Conservation (phyloP, 2,797 vertebrate genomes). For the Notolabrus celidotus region DNA sequence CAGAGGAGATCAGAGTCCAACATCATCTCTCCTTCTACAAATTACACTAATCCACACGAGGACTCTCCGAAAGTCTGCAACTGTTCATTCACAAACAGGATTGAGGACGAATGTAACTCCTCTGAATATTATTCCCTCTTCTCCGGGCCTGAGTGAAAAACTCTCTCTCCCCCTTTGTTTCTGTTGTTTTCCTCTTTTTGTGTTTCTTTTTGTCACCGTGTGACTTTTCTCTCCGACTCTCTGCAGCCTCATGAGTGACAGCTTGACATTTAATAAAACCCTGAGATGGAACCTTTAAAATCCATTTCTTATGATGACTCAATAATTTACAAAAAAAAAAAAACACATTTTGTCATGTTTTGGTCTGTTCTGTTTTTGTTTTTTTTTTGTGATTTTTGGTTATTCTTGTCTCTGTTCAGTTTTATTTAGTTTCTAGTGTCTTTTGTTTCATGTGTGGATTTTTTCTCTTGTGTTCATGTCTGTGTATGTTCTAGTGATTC, state of each 20-base stretch:
- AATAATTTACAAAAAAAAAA: neutral
- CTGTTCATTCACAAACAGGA: neutral
- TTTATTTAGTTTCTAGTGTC: no score
- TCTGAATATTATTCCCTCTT: neutral
- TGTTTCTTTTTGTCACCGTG: neutral
- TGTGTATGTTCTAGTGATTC: no score
- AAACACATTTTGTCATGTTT: neutral
- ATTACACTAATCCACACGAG: constrained; percentile 1
- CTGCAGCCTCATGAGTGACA: neutral
- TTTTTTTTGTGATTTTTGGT: no score
- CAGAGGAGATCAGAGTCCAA: constrained; percentile 28
- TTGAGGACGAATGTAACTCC: neutral
- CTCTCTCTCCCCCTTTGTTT: no score
- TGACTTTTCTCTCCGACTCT: constrained; percentile 9
- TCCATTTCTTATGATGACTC: neutral
- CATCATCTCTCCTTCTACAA: neutral
- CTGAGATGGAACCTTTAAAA: neutral
- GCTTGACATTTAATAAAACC: neutral
- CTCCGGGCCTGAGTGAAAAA: neutral
- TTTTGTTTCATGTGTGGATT: no score
- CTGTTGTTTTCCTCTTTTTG: no score
- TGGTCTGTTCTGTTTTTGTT: no score
- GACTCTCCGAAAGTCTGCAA: neutral
- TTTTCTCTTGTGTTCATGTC: no score
- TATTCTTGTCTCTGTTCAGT: no score